Evolutionary conservation across 2,888 invertebrate species (phyloP).

Genomic region (Papilio protenor): DNA sequence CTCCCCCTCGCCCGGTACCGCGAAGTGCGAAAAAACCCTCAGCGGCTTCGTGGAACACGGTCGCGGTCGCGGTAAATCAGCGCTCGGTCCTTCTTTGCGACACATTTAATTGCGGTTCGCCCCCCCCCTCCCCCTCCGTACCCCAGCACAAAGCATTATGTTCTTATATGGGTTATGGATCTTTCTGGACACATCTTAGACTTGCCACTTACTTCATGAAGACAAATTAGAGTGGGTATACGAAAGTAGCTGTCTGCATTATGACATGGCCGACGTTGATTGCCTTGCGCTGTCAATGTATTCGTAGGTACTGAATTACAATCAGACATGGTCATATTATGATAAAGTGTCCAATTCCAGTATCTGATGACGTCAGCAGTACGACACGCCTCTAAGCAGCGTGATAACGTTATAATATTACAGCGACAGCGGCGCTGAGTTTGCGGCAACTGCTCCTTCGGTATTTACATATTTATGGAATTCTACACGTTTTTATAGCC

Average conservation of each 20-base stretch:
- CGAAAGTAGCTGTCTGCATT: not conserved
- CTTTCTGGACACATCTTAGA: too few relatives aligned
- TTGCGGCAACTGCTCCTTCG: not conserved
- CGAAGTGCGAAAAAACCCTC: slow-evolving; percentile 37
- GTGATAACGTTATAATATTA: not conserved
- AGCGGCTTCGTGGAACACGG: slow-evolving; percentile 53
- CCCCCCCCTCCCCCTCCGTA: slow-evolving; percentile 35
- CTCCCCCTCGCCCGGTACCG: not conserved
- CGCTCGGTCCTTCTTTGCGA: slow-evolving; percentile 56
- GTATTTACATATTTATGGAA: slow-evolving; percentile 19
- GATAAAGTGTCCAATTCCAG: not conserved
- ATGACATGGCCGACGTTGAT: not conserved
- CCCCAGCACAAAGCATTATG: not conserved
- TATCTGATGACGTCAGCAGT: too few relatives aligned
- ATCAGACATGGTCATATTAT: not conserved
- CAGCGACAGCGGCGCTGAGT: too few relatives aligned
- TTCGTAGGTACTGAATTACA: not conserved
- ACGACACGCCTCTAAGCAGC: not conserved
- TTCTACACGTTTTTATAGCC: slow-evolving; percentile 13
- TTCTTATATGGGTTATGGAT: not conserved
- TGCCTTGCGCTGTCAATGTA: not conserved
- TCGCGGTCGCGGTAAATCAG: slow-evolving; percentile 58
- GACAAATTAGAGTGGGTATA: too few relatives aligned
- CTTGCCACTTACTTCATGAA: too few relatives aligned
- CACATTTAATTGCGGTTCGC: slow-evolving; percentile 64